phyloP scores from a whole-genome alignment of 2,113 vertebrate genomes.

The Parotia lawesii region DNA sequence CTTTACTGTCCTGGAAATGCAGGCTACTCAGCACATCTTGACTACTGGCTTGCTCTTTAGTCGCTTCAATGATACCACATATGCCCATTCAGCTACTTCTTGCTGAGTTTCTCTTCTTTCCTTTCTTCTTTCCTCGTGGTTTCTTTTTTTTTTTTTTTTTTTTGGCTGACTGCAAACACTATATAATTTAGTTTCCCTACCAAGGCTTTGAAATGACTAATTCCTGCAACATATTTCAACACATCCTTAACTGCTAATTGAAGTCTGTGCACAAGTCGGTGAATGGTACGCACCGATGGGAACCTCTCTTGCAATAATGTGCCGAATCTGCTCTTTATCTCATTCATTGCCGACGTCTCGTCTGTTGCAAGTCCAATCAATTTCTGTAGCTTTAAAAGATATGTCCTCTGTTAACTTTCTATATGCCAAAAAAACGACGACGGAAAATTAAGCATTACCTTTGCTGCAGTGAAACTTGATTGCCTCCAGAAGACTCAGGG shows the following conservation, averaged over 20 bases:
- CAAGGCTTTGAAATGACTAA: constrained; percentile 65
- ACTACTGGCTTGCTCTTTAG: constrained; percentile 57
- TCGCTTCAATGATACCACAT: constrained; percentile 60
- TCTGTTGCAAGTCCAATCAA: constrained; percentile 63
- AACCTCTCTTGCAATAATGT: constrained; percentile 39
- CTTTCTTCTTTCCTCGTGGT: not conserved
- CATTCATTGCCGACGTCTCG: constrained; percentile 20
- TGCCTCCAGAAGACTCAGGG: constrained; percentile 66
- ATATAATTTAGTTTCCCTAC: constrained; percentile 52
- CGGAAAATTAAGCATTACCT: constrained; percentile 69
- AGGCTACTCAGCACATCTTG: constrained; percentile 68
- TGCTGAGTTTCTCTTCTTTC: constrained; percentile 34
- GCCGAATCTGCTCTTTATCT: constrained; percentile 47
- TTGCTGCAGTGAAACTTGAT: constrained; percentile 69
- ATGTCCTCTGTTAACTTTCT: constrained; percentile 59
- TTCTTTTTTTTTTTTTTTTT: not conserved
- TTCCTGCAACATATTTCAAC: constrained; percentile 66
- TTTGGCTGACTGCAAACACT: constrained; percentile 41
- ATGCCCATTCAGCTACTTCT: constrained; percentile 67
- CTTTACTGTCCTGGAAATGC: constrained; percentile 66
- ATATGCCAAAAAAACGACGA: constrained; percentile 32
- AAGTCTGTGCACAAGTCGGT: constrained; percentile 56
- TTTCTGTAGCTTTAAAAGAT: constrained; percentile 63
- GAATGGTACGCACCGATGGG: constrained; percentile 49
- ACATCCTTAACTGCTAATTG: constrained; percentile 73